Evolutionary conservation across 2,888 invertebrate species (phyloP).

Genomic region (Pachycephus smyrnensis): DNA sequence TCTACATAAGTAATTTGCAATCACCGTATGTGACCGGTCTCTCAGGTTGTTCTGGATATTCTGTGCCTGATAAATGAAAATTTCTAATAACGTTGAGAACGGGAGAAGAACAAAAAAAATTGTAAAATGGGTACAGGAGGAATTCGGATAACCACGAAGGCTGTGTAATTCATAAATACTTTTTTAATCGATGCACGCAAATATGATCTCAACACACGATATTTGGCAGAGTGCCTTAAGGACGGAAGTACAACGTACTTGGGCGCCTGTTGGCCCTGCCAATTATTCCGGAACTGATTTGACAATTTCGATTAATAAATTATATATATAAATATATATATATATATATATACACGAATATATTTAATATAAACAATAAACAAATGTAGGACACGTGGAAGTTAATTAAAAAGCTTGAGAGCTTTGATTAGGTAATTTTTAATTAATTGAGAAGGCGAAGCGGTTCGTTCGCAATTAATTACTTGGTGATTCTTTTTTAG

Average conservation of each 20-base stretch:
- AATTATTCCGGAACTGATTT: constrained; percentile 50
- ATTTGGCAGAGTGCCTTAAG: constrained; percentile 26
- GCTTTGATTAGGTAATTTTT: constrained; percentile 2
- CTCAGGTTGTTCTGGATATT: not conserved
- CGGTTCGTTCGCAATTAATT: not conserved
- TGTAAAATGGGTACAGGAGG: not conserved
- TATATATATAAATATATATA: constrained; percentile 42
- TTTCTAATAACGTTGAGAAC: not conserved
- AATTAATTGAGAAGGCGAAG: not conserved
- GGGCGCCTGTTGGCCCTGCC: constrained; percentile 34
- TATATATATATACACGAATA: constrained; percentile 35
- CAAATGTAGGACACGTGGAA: constrained; percentile 28
- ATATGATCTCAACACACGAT: constrained; percentile 59
- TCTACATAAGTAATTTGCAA: constrained; percentile 25
- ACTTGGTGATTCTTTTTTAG: not conserved
- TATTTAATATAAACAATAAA: constrained; percentile 40
- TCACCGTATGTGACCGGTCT: constrained; percentile 9
- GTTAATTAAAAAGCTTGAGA: constrained; percentile 27
- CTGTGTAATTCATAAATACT: constrained; percentile 8
- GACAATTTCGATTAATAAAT: constrained; percentile 48
- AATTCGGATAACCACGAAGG: not conserved
- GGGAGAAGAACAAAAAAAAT: not conserved
- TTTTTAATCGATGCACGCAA: constrained; percentile 43
- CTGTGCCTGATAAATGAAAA: not conserved
- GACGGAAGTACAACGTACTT: constrained; percentile 32